Evolutionary conservation across 2,888 invertebrate species (phyloP), one percentile per base, ranked within the genome.

Genomic region (Seira ritae): DNA sequence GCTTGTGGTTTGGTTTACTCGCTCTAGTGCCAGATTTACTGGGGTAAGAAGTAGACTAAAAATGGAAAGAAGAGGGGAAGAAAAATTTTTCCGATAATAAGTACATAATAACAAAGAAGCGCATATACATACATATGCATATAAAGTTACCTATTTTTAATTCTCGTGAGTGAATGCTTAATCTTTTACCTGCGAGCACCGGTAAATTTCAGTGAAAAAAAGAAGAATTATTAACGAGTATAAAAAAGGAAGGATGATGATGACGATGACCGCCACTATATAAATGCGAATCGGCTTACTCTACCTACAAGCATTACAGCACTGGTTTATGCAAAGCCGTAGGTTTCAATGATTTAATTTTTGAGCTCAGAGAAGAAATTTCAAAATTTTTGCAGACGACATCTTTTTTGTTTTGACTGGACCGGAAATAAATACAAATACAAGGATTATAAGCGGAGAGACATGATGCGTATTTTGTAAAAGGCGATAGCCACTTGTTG

Each of bases 51-150:
- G 42, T 70, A 50, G 75, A 75, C 71, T 67, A 62, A 80, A 80
- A 60, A 74, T 70, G 75, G 42, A 12, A 65, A 62, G 22, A 23
- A 46, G 66, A 65, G 46, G 69, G 22, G 65, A 62, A 12, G 17
- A 71, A 68, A 81, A 76, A 76, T 62, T 2, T 81, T 81, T 81
- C 81, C 81, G 81, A 81, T 81, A 81, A 81, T 71, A 81, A 74
- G 73, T 62, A 70, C 74, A 80, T 74, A 65, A 60, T 55, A 46
- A 31, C 31, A 31, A 4, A 2, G 31, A 31, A 31, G 31, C 31
- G 2, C 3, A 2, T 31, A 31, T 31, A 31, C 31, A 2, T 31
- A 31, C 66, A 8, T 42, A 42, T 12, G 42, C 60, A n/a, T 17
- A 42, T 42, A 42, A 42, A 42, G 12, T 8, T 8, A 42, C n/a